A percentile compares a stretch with the other conserved stretches of the same genome.
These are phyloP conservation scores for Halcyon smyrnensis DNA, from an alignment of 2,797 vertebrate species.

Conservation along the genomic window DNA sequence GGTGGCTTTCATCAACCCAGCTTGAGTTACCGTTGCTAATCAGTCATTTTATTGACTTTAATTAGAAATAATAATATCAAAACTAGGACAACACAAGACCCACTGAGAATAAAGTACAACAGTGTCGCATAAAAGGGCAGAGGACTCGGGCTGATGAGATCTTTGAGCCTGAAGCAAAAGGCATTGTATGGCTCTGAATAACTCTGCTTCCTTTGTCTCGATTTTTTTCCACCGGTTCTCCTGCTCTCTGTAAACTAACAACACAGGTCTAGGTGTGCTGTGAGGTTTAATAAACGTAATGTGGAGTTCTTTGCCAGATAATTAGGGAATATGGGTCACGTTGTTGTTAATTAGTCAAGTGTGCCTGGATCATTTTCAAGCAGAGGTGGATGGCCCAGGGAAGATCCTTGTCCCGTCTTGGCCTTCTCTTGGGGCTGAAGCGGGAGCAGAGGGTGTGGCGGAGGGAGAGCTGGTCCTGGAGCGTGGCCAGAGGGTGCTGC, in stretches of 20 bases:
- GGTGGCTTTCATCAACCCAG: background rate
- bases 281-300: background rate
- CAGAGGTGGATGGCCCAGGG: background rate
- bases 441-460: rapidly evolving
- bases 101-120: background rate
- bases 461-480: background rate
- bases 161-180: background rate
- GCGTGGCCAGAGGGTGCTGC: background rate
- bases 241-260: background rate
- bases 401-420: background rate
- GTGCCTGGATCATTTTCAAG: background rate
- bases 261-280: background rate
- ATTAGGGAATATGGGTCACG: background rate
- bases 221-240: background rate
- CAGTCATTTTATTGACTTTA: background rate
- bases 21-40: slow-evolving; percentile 4
- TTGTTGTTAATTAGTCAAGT: background rate
- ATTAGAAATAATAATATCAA: slow-evolving; percentile 13
- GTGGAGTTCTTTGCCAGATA: background rate
- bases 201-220: background rate
- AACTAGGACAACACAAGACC: slow-evolving; percentile 1
- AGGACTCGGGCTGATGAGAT: background rate
- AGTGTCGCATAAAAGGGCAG: background rate
- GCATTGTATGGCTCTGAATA: background rate
- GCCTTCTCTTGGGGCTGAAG: rapidly evolving